Conservation (phyloP, 2,888 invertebrate species). For the Ferdinandea cuprea region DNA sequence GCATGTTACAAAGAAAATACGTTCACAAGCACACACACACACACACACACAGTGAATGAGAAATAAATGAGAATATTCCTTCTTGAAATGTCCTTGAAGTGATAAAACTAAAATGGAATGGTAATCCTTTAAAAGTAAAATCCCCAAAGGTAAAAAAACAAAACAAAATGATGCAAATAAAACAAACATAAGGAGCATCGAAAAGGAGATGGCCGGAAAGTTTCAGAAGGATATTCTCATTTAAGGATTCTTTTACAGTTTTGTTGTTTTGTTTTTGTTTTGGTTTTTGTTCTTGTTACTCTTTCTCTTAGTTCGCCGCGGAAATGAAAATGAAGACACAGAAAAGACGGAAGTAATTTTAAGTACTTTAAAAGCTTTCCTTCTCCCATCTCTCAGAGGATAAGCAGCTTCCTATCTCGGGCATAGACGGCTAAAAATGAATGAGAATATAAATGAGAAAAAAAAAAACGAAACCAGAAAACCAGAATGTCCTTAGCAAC, state of each 20-base stretch:
- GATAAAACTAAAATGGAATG: slow-evolving; percentile 50
- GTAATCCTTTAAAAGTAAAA: slow-evolving; percentile 69
- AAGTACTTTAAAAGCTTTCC: slow-evolving; percentile 66
- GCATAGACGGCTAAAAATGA: slow-evolving; percentile 14
- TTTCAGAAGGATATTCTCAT: slow-evolving; percentile 32
- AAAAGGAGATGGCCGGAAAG: background rate
- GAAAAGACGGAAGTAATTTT: slow-evolving; percentile 63
- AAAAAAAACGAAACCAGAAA: background rate
- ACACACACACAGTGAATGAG: background rate
- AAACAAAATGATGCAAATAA: slow-evolving; percentile 29
- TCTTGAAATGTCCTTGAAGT: slow-evolving; percentile 58
- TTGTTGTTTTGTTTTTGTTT: slow-evolving; percentile 23
- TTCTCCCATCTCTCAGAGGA: slow-evolving; percentile 10
- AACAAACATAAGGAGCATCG: slow-evolving; percentile 38
- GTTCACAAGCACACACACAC: background rate
- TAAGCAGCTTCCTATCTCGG: slow-evolving; percentile 4
- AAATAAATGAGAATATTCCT: slow-evolving; percentile 14
- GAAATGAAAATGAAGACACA: slow-evolving; percentile 70
- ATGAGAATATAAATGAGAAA: background rate
- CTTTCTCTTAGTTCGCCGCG: slow-evolving; percentile 18
- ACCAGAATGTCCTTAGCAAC: slow-evolving; percentile 50
- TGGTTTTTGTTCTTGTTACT: background rate
- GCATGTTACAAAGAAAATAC: slow-evolving; percentile 48
- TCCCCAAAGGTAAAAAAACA: slow-evolving; percentile 54
- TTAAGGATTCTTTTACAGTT: slow-evolving; percentile 59